These are phyloP conservation scores for Choreutis nemorana DNA, from an alignment of 2,888 invertebrate species.

Conservation along the genomic window DNA sequence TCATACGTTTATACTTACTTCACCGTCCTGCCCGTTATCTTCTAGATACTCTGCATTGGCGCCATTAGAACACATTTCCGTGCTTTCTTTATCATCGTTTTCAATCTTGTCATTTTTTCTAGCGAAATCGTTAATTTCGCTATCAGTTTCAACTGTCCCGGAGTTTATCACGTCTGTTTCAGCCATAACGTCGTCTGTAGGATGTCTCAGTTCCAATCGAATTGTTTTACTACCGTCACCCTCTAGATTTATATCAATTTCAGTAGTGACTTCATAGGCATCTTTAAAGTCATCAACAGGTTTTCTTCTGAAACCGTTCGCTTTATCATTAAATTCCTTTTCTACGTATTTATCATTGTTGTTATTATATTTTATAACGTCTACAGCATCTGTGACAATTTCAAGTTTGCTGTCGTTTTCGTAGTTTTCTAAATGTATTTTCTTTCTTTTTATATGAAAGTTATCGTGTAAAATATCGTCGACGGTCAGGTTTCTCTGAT, in stretches of 20 bases:
- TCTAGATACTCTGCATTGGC: too few species aligned
- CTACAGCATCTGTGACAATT: slow-evolving; percentile 2
- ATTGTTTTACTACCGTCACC: slow-evolving; percentile 40
- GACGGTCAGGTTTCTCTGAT: slow-evolving; percentile 29
- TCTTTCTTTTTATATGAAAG: slow-evolving; percentile 32
- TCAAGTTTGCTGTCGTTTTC: slow-evolving; percentile 8
- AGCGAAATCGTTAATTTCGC: slow-evolving; percentile 7
- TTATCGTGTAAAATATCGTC: slow-evolving; percentile 45
- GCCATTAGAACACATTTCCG: too few species aligned
- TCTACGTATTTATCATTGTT: slow-evolving; percentile 23
- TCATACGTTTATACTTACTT: too few species aligned
- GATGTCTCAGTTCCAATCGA: slow-evolving; percentile 34
- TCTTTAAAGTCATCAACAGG: slow-evolving; percentile 18
- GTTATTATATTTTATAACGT: slow-evolving; percentile 23
- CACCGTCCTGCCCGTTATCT: too few species aligned
- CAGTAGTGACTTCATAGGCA: slow-evolving; percentile 21
- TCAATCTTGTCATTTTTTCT: background rate
- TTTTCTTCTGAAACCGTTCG: slow-evolving; percentile 31
- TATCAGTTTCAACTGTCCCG: slow-evolving; percentile 9
- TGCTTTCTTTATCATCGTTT: slow-evolving; percentile 12
- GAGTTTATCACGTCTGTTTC: slow-evolving; percentile 14
- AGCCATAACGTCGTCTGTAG: slow-evolving; percentile 15
- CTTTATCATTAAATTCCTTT: slow-evolving; percentile 16
- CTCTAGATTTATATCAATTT: slow-evolving; percentile 34
- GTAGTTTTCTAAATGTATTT: slow-evolving; percentile 23